Percentiles rank a stretch among this genome's conserved stretches.
Evolutionary conservation across 2,113 vertebrate species (phyloP).

Genomic region (Brachyhypopomus gauderio): DNA sequence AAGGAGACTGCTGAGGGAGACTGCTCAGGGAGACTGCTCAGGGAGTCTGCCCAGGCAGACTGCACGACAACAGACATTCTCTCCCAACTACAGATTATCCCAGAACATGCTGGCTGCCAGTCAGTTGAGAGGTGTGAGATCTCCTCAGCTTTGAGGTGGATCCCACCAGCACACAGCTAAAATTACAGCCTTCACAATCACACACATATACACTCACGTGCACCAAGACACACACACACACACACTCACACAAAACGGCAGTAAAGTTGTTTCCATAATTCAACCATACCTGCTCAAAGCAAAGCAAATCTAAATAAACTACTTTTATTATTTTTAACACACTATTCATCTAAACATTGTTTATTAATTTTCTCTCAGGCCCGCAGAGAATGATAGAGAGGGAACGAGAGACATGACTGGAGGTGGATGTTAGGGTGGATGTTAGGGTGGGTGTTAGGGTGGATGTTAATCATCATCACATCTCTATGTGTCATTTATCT

Average conservation of each 20-base stretch:
- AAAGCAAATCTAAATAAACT: no score
- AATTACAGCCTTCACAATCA: slow-evolving; percentile 15
- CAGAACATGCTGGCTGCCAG: slow-evolving; percentile 33
- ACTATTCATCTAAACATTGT: no score
- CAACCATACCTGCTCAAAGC: neutral
- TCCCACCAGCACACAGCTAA: neutral
- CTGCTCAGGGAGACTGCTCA: no score
- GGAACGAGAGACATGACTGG: slow-evolving; percentile 9
- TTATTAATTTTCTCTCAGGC: neutral
- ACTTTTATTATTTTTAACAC: no score
- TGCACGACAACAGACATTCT: no score
- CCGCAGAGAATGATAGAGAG: slow-evolving; percentile 26
- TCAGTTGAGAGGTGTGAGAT: slow-evolving; percentile 23
- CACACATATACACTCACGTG: neutral
- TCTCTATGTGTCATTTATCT: slow-evolving; percentile 38
- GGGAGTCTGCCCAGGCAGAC: no score
- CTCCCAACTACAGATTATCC: slow-evolving; percentile 20
- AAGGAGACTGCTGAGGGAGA: no score
- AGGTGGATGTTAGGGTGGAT: no score
- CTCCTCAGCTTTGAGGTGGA: slow-evolving; percentile 28
- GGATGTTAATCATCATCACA: slow-evolving; percentile 10
- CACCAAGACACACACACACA: neutral
- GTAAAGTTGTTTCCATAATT: neutral
- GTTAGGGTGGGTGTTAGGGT: slow-evolving; percentile 12
- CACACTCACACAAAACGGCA: neutral